Conservation (phyloP, 2,113 vertebrate genomes). For the Pangasianodon hypophthalmus region DNA sequence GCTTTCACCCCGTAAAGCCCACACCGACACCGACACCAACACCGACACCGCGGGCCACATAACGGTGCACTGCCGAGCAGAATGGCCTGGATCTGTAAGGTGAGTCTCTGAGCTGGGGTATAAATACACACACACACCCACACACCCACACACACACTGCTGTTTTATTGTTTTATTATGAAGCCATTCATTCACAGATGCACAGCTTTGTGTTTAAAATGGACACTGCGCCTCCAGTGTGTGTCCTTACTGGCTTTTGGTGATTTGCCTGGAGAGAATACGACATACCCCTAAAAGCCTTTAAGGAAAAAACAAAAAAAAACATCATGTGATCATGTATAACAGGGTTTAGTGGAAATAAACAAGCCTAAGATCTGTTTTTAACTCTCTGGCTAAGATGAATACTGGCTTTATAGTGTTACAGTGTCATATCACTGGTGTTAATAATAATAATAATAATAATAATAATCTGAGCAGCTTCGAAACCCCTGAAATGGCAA, state of each 20-base stretch:
- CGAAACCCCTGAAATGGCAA: no score
- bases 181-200: not conserved
- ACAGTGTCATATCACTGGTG: not conserved
- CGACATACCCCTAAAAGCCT: not conserved
- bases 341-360: not conserved
- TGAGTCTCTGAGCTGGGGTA: conserved; percentile 53
- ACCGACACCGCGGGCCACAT: conserved; percentile 1
- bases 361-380: not conserved
- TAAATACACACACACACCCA: not conserved
- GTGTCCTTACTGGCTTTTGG: not conserved
- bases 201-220: not conserved
- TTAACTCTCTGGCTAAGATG: not conserved
- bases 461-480: not conserved
- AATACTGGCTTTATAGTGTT: not conserved
- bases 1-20: not conserved
- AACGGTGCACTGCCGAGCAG: conserved; percentile 23
- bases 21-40: not conserved
- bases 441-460: not conserved
- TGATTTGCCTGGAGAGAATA: not conserved
- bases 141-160: not conserved
- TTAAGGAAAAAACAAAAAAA: not conserved
- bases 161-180: not conserved
- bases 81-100: conserved; percentile 80
- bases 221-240: not conserved
- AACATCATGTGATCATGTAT: not conserved